Base-by-base conservation (phyloP, 2,797 vertebrate genomes). In the Antennarius maculatus region DNA sequence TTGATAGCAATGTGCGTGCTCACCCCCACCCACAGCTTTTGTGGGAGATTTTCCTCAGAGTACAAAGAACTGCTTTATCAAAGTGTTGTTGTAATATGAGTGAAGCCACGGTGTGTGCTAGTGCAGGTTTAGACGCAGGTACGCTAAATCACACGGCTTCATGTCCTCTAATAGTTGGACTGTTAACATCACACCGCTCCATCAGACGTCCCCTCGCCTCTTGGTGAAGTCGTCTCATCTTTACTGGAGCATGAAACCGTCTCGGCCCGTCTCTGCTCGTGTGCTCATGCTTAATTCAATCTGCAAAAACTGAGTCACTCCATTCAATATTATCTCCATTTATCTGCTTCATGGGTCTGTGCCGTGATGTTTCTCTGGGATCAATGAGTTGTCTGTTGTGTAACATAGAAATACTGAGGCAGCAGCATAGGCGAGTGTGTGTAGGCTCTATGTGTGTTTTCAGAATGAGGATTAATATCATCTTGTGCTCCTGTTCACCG, bases 251-350 rank as follows among this genome's bases (percentile, higher is more conserved):
- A 73, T 73, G 76, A 83, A 71, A 41, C 37, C 42, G 61, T 76
- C 65, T 55, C 41, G 37, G 17, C 27, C 74, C 52, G 2, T 1
- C 23, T 76, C 72, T 73, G 47, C 50, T 75, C 76, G 57, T 29
- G 65, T 82, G 39, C 48, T 79, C 46, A 16, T 56, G 48, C 77
- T 73, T 86, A 83, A 90, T 88, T 74, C 50, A 80, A 75, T 89
- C 76, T 81, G 70, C 43, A 84, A 64, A 84, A 64, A 89, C 84
- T 70, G 71, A 88, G 78, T 85, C 58, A 1, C 65, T 69, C n/a
- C 58, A 56, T 86, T 88, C 74, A 83, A 61, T 72, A 76, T 84
- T 66, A 71, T 69, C 54, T 79, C 55, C 45, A 75, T 79, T 77
- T 74, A 77, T 82, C 73, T 57, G 71, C 53, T 79, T 60, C 55